Base-by-base conservation (phyloP, 1,140 invertebrate genomes). In the Drosophila mojavensis region DNA sequence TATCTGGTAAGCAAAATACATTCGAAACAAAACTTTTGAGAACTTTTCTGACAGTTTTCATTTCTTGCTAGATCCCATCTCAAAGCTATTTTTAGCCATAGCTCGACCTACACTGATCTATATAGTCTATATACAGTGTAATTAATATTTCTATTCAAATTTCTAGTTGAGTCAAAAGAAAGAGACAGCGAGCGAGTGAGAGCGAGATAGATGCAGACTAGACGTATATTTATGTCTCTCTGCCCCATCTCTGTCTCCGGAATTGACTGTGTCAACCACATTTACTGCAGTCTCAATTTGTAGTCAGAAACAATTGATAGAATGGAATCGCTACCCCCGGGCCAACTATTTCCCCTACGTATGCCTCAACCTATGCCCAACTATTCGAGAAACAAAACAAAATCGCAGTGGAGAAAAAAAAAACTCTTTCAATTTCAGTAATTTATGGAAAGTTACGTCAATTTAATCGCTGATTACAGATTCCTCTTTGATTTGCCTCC, bases 391-490 rank as follows among this genome's bases (percentile, higher is more conserved):
- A 36, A 36, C 33, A 36, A 36, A 36, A 36, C 20, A 24, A 24
- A 24, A 24, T 3, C 20, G 20, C 20, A 24, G 20, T 9, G 7
- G 7, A 5, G 9, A 9, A 39, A 13, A 13, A 39, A 11, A 11
- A 39, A 55, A 36, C 53, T 55, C 47, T 39, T 60, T n/a, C 66
- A 73, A 68, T 75, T 75, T 75, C 1, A 47, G 60, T 64, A 64
- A 71, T 75, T 71, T 75, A 75, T 75, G 48, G 15, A 28, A 28
- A 56, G 59, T 43, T 17, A 45, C 36, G 39, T 56, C 6, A 62
- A 60, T 56, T 77, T 72, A 45, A 56, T 71, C 60, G 55, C 59
- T 74, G 60, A 81, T 80, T 78, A 68, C 61, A 63, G 61, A 75
- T 79, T 66, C 17, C 53, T 63, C 53, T 75, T 71, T 75, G 66